Evolutionary conservation across 2,113 vertebrate genomes (phyloP), one percentile per base, ranked within the genome.

Genomic region (Rhea americana): DNA sequence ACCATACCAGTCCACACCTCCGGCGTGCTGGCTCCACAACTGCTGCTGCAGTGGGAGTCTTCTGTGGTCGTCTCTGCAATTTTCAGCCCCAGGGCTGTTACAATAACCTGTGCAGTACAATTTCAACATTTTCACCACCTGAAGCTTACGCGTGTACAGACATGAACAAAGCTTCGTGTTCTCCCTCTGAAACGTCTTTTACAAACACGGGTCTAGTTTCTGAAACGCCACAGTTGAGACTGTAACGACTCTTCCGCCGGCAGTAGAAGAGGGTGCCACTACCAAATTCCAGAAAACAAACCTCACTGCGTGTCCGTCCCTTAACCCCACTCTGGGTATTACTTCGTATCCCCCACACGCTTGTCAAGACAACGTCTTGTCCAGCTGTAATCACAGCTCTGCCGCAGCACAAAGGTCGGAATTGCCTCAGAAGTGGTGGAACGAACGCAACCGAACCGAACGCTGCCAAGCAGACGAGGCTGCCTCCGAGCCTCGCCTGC

Each of bases 281-380:
- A 39, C 37, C 66, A 74, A 84, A 86, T 66, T 37, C 72, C 55
- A 72, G 56, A 77, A 91, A 89, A 35, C 21, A 77, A 83, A 70
- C 48, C 15, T 78, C 58, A 32, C 2, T 58, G n/a, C 1, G 1
- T 1, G 4, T 35, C 32, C 1, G 0, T 18, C 65, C 77, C 47
- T 68, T 73, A 37, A 82, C 67, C 35, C 39, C 0, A 25, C 50
- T 91, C 39, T 51, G 55, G 70, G 7, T 59, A 55, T 43, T 82
- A 47, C 47, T 84, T 43, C 2, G 13, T 43, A 43, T 43, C 32
- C 43, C 73, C 45, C 59, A 13, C 12, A 12, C 13, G 13, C 79
- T 84, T 79, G 61, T 50, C 45, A 74, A 76, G 81, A 77, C 43
- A 66, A 67, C 35, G 43, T 39, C 66, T 76, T 68, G 32, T 13